phyloP scores from a whole-genome alignment of 1,140 invertebrate species.

The Rhysida immarginata region DNA sequence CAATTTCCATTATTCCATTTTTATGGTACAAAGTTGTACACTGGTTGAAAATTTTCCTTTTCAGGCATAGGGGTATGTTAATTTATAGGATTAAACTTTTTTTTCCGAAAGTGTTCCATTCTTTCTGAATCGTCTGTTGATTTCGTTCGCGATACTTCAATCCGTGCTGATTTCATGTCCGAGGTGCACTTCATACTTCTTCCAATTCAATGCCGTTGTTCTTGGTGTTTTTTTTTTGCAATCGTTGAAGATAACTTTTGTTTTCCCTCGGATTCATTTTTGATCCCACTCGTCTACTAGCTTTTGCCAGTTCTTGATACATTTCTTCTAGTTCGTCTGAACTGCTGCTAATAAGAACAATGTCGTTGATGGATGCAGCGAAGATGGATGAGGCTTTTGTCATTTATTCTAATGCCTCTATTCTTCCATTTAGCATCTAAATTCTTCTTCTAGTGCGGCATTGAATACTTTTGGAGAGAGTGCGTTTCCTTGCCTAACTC shows the following conservation, averaged over 20 bases:
- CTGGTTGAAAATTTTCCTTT: too few relatives aligned
- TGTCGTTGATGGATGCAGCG: not conserved
- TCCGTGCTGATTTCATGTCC: too few relatives aligned
- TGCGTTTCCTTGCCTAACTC: not conserved
- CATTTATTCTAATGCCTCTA: not conserved
- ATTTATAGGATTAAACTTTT: too few relatives aligned
- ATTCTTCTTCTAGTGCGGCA: not conserved
- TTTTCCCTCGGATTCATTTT: not conserved
- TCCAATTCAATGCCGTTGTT: not conserved
- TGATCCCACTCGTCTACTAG: not conserved
- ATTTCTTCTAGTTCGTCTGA: not conserved
- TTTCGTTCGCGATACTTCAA: too few relatives aligned
- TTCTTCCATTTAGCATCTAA: not conserved
- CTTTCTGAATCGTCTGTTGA: too few relatives aligned
- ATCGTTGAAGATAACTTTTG: not conserved
- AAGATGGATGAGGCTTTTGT: not conserved
- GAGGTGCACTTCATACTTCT: too few relatives aligned
- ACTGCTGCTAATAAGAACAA: not conserved
- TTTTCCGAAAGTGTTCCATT: too few relatives aligned
- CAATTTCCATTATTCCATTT: too few relatives aligned
- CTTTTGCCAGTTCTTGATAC: too few relatives aligned
- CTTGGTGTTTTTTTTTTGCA: not conserved
- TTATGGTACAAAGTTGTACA: too few relatives aligned
- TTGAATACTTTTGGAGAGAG: not conserved
- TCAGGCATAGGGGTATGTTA: too few relatives aligned